Conservation (phyloP, 2,888 invertebrate species). For the Platycheirus albimanus region DNA sequence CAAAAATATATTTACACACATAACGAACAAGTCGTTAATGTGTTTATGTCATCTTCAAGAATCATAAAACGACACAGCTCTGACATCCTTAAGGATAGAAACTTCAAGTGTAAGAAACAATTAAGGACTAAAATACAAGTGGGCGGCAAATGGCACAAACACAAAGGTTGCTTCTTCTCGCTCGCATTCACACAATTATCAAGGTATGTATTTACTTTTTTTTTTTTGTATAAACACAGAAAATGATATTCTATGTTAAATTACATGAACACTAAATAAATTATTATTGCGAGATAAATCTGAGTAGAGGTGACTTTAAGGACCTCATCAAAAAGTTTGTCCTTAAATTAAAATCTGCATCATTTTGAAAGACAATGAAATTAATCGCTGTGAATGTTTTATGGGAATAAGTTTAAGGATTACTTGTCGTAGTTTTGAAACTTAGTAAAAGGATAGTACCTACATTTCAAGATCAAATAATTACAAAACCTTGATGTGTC, state of each 20-base stretch:
- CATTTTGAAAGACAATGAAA: background rate
- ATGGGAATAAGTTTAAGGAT: background rate
- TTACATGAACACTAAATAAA: background rate
- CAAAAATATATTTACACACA: constrained; percentile 10
- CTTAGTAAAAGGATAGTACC: background rate
- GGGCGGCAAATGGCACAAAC: background rate
- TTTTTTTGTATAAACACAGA: background rate
- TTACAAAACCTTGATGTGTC: too few species aligned
- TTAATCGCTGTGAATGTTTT: background rate
- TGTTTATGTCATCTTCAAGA: constrained; percentile 16
- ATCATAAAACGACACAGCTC: constrained; percentile 12
- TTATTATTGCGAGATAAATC: background rate
- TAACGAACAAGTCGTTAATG: constrained; percentile 23
- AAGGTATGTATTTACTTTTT: background rate
- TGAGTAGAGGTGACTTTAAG: background rate
- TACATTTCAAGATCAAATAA: too few species aligned
- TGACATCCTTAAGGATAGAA: constrained; percentile 1
- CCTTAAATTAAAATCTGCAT: background rate
- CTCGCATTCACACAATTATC: background rate
- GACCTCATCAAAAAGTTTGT: constrained; percentile 8
- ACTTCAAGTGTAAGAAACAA: background rate
- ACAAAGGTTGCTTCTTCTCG: background rate
- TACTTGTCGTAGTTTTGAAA: background rate
- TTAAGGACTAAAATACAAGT: constrained; percentile 4
- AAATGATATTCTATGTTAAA: background rate